Evolutionary conservation across 2,888 invertebrate genomes (phyloP).

Genomic region (Andrena marginata): DNA sequence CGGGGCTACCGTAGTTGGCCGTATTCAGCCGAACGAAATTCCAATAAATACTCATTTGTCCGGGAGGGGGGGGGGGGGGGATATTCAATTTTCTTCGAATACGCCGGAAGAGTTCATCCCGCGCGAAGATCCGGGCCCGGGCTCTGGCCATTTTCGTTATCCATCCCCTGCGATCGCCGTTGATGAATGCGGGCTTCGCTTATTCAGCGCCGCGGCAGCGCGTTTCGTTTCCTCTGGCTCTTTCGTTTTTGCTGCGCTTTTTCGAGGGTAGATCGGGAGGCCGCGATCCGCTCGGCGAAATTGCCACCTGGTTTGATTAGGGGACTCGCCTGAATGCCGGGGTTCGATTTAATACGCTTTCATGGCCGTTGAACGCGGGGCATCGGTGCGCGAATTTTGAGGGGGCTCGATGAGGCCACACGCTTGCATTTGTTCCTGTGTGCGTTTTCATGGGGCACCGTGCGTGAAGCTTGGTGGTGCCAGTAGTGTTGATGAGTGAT

Average conservation of each 20-base stretch:
- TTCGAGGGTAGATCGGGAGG: background rate
- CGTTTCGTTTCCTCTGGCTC: background rate
- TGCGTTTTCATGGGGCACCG: too few species aligned
- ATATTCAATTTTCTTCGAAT: conserved; percentile 61
- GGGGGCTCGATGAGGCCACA: too few species aligned
- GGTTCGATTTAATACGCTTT: conserved; percentile 12
- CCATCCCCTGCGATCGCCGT: conserved; percentile 36
- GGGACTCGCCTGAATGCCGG: background rate
- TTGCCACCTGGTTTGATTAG: conserved; percentile 18
- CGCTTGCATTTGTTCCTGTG: too few species aligned
- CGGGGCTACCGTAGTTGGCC: background rate
- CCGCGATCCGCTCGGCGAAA: background rate
- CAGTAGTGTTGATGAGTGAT: too few species aligned
- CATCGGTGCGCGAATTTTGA: background rate
- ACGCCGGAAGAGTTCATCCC: conserved; percentile 21
- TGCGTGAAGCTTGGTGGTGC: too few species aligned
- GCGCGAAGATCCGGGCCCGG: conserved; percentile 9
- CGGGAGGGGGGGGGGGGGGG: conserved; percentile 53
- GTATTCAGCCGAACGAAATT: conserved; percentile 62
- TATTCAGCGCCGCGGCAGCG: conserved; percentile 2
- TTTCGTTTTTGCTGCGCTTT: background rate
- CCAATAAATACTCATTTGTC: conserved; percentile 75
- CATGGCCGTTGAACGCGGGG: background rate
- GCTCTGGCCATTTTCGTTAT: conserved; percentile 26
- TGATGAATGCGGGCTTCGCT: conserved; percentile 39